Evolutionary conservation across 1,140 invertebrate species (phyloP).

Genomic region (Pogonomyrmex barbatus): DNA sequence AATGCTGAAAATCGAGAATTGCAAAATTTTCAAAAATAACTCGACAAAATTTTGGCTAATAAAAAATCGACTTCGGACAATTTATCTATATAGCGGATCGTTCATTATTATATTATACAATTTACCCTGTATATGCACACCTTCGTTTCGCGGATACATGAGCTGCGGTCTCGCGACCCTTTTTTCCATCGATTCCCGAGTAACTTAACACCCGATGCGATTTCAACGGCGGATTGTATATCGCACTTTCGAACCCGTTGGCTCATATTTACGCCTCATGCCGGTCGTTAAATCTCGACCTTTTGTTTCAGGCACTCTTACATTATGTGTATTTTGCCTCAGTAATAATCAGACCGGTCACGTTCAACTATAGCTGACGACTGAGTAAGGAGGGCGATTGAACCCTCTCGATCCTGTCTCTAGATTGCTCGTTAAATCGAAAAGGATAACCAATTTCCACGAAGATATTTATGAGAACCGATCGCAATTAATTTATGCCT

Average conservation of each 20-base stretch:
- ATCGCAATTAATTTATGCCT: conserved; percentile 9
- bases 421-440: conserved; percentile 1
- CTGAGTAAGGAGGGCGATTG: conserved; percentile 24
- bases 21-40: not conserved
- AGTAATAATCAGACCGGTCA: conserved; percentile 7
- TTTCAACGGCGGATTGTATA: conserved; percentile 47
- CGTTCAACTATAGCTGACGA: not conserved
- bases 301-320: conserved; percentile 34
- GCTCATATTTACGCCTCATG: conserved; percentile 32
- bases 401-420: conserved; percentile 6
- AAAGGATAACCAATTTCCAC: conserved; percentile 13
- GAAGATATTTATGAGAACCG: not conserved
- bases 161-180: conserved; percentile 20
- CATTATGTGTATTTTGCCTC: conserved; percentile 30
- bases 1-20: not conserved
- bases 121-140: not conserved
- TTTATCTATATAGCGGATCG: not conserved
- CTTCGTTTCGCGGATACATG: not conserved
- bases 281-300: conserved; percentile 33
- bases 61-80: not conserved
- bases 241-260: conserved; percentile 43
- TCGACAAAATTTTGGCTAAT: not conserved
- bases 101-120: not conserved
- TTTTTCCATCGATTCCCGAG: conserved; percentile 45
- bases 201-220: conserved; percentile 48